Percentiles rank a stretch among this genome's conserved stretches.
Evolutionary conservation across 1,140 invertebrate genomes (phyloP).

Genomic region (Nymphalis io): DNA sequence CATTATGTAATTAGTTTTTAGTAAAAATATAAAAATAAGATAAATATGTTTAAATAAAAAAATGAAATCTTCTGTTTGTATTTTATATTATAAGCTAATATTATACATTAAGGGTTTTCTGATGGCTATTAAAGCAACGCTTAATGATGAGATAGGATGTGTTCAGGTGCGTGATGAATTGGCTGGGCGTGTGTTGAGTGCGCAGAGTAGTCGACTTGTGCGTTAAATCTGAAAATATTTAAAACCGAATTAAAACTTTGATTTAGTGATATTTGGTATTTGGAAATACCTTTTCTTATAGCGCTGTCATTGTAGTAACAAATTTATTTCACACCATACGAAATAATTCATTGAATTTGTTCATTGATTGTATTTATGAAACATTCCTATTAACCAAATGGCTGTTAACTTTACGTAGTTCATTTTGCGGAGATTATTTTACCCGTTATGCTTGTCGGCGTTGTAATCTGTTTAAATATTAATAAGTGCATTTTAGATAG

Average conservation of each 20-base stretch:
- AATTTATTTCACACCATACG: too few relatives aligned
- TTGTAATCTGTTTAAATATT: too few relatives aligned
- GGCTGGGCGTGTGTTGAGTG: slow-evolving; percentile 43
- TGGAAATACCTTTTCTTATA: background rate
- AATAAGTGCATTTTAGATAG: too few relatives aligned
- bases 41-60: background rate
- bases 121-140: background rate
- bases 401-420: background rate
- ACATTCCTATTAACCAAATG: too few relatives aligned
- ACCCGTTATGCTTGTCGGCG: slow-evolving; percentile 71
- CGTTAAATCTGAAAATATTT: slow-evolving; percentile 46
- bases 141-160: slow-evolving; percentile 42
- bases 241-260: background rate
- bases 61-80: background rate
- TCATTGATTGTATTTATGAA: too few relatives aligned
- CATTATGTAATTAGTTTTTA: too few relatives aligned
- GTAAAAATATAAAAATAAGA: background rate
- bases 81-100: background rate
- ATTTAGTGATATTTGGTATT: too few relatives aligned
- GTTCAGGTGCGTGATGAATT: slow-evolving; percentile 26
- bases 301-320: background rate
- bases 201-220: slow-evolving; percentile 44
- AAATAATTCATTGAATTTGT: too few relatives aligned
- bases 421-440: background rate
- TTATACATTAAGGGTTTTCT: background rate